phyloP scores from a whole-genome alignment of 2,113 vertebrate genomes.

The Bothrops jararaca region DNA sequence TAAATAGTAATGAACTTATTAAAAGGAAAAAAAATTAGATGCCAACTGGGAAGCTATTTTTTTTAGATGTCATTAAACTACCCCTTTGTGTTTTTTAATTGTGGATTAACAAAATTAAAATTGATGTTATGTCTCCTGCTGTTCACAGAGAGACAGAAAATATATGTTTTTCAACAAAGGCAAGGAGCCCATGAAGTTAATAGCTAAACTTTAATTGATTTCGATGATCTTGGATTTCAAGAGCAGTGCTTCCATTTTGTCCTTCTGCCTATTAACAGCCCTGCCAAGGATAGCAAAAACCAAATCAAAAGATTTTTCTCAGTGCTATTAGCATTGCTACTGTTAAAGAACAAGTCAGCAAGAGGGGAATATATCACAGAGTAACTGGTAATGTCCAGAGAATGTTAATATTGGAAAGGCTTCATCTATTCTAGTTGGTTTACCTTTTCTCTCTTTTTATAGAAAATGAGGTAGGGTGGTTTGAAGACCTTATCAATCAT shows the following conservation, averaged over 20 bases:
- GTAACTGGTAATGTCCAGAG: not conserved
- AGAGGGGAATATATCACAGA: not conserved
- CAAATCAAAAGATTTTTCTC: not conserved
- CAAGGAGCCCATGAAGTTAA: not conserved
- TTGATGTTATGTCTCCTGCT: constrained; percentile 4
- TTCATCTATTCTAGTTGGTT: not conserved
- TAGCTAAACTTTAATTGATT: not conserved
- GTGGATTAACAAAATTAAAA: constrained; percentile 11
- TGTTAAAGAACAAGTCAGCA: not conserved
- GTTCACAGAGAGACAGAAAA: not conserved
- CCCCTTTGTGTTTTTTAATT: constrained; percentile 11
- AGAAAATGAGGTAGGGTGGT: not conserved
- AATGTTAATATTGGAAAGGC: not conserved
- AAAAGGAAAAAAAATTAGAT: not conserved
- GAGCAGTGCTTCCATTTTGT: not conserved
- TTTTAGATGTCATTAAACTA: constrained; percentile 1
- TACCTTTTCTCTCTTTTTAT: not conserved
- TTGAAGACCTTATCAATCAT: not conserved
- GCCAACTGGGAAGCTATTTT: constrained; percentile 2
- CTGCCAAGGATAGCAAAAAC: not conserved
- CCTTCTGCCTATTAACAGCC: not conserved
- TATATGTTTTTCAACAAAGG: not conserved
- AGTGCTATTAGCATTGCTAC: not conserved
- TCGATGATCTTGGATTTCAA: not conserved
- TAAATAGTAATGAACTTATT: constrained; percentile 21